Conservation (phyloP, 2,797 vertebrate species). For the Tenualosa thibaudeaui region DNA sequence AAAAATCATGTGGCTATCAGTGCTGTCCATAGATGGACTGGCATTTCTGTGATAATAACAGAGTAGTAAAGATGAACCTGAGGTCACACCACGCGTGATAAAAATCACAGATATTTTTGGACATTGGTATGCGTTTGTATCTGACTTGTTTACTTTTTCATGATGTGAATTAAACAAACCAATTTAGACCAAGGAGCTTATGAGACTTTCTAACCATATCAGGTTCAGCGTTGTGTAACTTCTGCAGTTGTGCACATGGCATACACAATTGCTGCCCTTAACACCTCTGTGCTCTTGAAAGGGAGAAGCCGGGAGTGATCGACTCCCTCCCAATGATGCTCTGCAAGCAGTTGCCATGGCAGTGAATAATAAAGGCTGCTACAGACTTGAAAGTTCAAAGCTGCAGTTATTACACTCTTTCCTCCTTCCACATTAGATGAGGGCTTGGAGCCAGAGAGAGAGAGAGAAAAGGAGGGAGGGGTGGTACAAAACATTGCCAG, state of each 20-base stretch:
- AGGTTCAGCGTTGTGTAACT: neutral
- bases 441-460: conserved; percentile 28
- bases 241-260: neutral
- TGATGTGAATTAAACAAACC: neutral
- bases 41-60: neutral
- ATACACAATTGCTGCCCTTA: neutral
- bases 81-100: neutral
- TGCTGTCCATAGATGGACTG: neutral
- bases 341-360: conserved; percentile 50
- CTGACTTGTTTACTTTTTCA: neutral
- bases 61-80: neutral
- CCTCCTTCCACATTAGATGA: conserved; percentile 39
- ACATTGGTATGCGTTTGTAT: neutral
- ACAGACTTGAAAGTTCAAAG: conserved; percentile 59
- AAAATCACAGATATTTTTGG: neutral
- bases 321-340: conserved; percentile 51
- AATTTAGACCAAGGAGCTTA: neutral
- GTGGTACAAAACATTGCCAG: neutral
- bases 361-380: conserved; percentile 64
- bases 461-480: conserved; percentile 20
- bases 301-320: conserved; percentile 51
- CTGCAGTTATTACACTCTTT: conserved; percentile 57
- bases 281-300: conserved; percentile 39
- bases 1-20: neutral
- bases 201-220: neutral